Base-by-base conservation (phyloP, 2,113 vertebrate genomes). In the Malurus cyaneus region DNA sequence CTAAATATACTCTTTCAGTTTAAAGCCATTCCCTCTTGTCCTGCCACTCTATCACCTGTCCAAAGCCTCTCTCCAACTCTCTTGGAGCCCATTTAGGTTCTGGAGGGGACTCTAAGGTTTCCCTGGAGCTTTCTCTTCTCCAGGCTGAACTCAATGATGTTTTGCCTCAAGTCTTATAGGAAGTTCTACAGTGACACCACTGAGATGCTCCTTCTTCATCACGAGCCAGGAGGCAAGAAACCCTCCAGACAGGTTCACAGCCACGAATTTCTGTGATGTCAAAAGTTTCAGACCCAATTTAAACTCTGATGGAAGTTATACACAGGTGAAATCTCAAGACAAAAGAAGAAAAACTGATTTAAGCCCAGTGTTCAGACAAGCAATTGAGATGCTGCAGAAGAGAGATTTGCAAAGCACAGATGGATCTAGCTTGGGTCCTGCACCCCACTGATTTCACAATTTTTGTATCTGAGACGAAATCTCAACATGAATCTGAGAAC, bases 401-500 rank as follows among this genome's bases (percentile, higher is more conserved):
- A 82, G 8, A 54, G 6, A 39, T 41, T 71, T 78, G 31, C 61
- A 46, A 49, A 65, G 49, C n/a, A n/a, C 0, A 1, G 41, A 29
- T 76, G 1, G 41, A 29, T 76, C 17, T 18, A 44, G 6, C 8
- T 6, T n/a, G 19, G 15, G 21, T 20, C 14, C 53, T 70, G 18
- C 52, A 34, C 12, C 19, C 10, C 54, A 50, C 25, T 60, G n/a
- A 32, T 46, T 70, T 50, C 56, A 65, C 61, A 39, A 3, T 18
- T 20, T 31, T 47, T 62, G 39, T 12, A 26, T 49, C 62, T 62
- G 47, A 62, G 23, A 66, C 4, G 71, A 89, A 95, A 56, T 21
- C 13, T 44, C 12, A 5, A 7, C 28, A 13, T 4, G 19, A 14
- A 71, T n/a, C 0, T 0, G 6, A 59, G 32, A 87, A 67, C 12